Conservation (phyloP, 2,888 invertebrate species). For the Ophion obscuratus region DNA sequence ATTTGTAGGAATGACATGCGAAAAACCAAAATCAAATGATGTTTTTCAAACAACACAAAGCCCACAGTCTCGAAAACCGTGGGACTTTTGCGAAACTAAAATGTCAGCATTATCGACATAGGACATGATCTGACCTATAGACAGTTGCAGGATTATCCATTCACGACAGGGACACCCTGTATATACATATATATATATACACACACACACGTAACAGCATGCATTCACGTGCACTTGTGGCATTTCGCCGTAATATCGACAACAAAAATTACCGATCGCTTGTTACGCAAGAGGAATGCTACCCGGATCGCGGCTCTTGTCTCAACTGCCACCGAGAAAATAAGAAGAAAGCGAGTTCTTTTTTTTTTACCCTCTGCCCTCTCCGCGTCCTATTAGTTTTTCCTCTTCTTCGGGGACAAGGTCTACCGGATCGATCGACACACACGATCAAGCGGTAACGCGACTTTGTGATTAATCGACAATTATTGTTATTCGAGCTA, state of each 20-base stretch:
- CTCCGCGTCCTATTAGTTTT: neutral
- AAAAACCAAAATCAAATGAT: no score
- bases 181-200: neutral
- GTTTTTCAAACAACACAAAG: no score
- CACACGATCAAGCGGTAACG: constrained; percentile 30
- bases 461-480: constrained; percentile 36
- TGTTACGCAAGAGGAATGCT: constrained; percentile 20
- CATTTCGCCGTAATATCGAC: constrained; percentile 14
- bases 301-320: neutral
- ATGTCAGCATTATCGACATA: no score
- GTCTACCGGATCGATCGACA: constrained; percentile 34
- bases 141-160: no score
- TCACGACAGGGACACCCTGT: no score
- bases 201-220: neutral
- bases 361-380: neutral
- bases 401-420: constrained; percentile 38
- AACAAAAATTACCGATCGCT: constrained; percentile 3
- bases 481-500: constrained; percentile 45
- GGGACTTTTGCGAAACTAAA: no score
- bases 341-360: neutral
- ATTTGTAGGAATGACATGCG: no score
- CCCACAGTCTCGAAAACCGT: no score
- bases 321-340: neutral
- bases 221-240: neutral
- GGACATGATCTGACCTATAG: neutral